A percentile compares a stretch with the other conserved stretches of the same genome.
Conservation (phyloP, 2,797 vertebrate species). For the Enteromius fasciolatus region DNA sequence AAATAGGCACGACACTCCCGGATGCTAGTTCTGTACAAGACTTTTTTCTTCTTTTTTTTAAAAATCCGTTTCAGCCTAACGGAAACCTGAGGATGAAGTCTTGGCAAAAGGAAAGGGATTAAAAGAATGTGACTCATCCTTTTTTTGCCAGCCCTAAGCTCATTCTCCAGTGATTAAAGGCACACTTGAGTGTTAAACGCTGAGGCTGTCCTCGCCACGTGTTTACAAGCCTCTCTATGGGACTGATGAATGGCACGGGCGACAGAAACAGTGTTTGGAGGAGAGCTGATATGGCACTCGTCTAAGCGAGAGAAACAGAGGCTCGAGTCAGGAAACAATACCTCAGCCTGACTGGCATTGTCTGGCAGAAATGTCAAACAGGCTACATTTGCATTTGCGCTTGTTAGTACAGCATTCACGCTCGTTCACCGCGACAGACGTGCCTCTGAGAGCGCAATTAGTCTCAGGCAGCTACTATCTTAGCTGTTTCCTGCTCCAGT, state of each 20-base stretch:
- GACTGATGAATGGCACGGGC: slow-evolving; percentile 60
- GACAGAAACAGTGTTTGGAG: slow-evolving; percentile 56
- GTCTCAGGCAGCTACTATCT: slow-evolving; percentile 51
- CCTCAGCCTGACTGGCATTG: slow-evolving; percentile 57
- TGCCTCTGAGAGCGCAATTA: slow-evolving; percentile 50
- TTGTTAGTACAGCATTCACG: slow-evolving; percentile 57
- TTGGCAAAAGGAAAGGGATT: slow-evolving; percentile 32
- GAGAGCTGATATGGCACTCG: slow-evolving; percentile 56
- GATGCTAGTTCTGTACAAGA: not conserved
- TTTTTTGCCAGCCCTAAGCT: slow-evolving; percentile 55
- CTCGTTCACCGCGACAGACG: slow-evolving; percentile 27
- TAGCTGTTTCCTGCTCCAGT: slow-evolving; percentile 13
- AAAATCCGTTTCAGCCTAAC: slow-evolving; percentile 15
- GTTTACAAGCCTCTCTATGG: slow-evolving; percentile 60
- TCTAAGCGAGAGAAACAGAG: slow-evolving; percentile 55
- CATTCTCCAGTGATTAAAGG: slow-evolving; percentile 62
- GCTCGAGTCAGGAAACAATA: slow-evolving; percentile 56
- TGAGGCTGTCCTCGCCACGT: slow-evolving; percentile 38
- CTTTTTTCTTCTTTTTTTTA: slow-evolving; percentile 8
- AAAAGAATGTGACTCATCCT: slow-evolving; percentile 50
- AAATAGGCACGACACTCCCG: not conserved
- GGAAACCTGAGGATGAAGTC: slow-evolving; percentile 27
- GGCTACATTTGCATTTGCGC: slow-evolving; percentile 59
- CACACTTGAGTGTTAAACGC: slow-evolving; percentile 58
- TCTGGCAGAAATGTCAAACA: slow-evolving; percentile 63